Base-by-base conservation (phyloP, 2,888 invertebrate species). In the Malthinus seriepunctatus region DNA sequence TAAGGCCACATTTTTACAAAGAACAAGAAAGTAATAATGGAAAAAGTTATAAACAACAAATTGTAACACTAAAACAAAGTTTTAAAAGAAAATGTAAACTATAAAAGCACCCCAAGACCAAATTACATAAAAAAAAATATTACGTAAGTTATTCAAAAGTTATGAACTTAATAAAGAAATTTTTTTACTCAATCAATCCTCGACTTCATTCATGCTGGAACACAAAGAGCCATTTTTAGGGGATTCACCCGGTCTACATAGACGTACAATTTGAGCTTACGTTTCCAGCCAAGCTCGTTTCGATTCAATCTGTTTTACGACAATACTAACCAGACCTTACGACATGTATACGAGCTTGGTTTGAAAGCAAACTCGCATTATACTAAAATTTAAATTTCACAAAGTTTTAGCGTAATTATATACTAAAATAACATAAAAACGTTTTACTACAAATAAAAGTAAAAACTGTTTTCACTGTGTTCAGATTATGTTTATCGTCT, bases 141-240 rank as follows among this genome's bases (percentile, higher is more conserved):
- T 5, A 23, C 23, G 23, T 23, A 23, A 23, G 23, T 23, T 23
- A 23, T 23, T 23, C 23, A 23, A 23, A 23, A 5, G 23, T 23
- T 23, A 23, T 23, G 23, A 23, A 23, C 23, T 23, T 23, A 23
- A 3, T 23, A 23, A 23, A 23, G 23, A 5, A 5, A 23, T 5
- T 23, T 23, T 23, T 23, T 23, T 2, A 23, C 23, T 23, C 23
- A 5, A 23, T 23, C 23, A 23, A 23, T 23, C 5, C 39, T 42
- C 39, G 9, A 23, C 39, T 42, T 57, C 51, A 57, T 51, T 57
- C 37, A 32, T 60, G 62, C 8, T 57, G 47, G 34, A 49, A 60
- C 49, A 67, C 67, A 68, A 68, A 66, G 67, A 61, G 53, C 51
- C 47, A 61, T 64, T 65, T 66, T 44, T 54, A 59, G 67, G 64